A percentile compares a stretch with the other conserved stretches of the same genome.
These are phyloP conservation scores for Pelvicachromis taeniatus DNA, from an alignment of 2,113 vertebrate genomes.

Conservation along the genomic window DNA sequence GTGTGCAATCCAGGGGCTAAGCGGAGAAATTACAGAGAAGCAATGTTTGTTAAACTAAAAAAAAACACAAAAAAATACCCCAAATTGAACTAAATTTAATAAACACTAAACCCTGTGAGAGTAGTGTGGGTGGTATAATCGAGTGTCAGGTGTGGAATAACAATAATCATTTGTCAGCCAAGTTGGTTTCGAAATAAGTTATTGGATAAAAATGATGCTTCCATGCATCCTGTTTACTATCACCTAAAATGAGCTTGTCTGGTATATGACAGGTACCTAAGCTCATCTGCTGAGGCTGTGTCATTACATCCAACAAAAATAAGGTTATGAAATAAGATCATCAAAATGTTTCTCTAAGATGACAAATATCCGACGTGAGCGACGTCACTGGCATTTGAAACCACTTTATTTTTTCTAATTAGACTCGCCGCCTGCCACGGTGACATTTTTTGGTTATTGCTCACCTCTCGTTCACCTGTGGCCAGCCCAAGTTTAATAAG, in stretches of 20 bases:
- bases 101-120: neutral
- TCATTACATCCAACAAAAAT: neutral
- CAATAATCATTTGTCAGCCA: neutral
- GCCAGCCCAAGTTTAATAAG: conserved; percentile 36
- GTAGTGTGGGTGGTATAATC: neutral
- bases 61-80: neutral
- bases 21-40: neutral
- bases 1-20: neutral
- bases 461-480: conserved; percentile 9
- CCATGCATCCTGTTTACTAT: neutral
- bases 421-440: neutral
- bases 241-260: neutral
- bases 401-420: conserved; percentile 19
- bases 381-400: conserved; percentile 7
- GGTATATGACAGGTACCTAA: neutral
- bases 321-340: neutral
- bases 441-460: conserved; percentile 45
- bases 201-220: neutral
- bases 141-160: neutral
- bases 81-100: neutral
- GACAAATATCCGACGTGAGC: neutral
- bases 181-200: neutral
- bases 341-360: neutral
- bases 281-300: neutral
- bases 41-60: rapidly evolving